Evolutionary conservation across 2,888 invertebrate genomes (phyloP).

Genomic region (Cephalotes varians): DNA sequence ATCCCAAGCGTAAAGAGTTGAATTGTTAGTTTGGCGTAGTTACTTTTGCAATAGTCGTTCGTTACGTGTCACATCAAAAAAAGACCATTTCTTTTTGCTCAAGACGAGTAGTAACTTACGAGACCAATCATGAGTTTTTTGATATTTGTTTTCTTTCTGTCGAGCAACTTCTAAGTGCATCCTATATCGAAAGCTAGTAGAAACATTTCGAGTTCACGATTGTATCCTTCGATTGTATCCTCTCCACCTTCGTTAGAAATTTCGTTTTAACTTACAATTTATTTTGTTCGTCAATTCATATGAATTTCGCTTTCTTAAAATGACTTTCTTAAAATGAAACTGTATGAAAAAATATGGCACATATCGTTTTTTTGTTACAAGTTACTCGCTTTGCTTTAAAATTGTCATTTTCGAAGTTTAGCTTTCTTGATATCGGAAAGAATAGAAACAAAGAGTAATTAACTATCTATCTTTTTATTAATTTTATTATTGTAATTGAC

Average conservation of each 20-base stretch:
- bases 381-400: not conserved
- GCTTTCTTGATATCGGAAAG: not conserved
- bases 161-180: constrained; percentile 40
- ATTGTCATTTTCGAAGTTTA: not conserved
- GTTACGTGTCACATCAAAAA: constrained; percentile 2
- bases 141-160: constrained; percentile 51
- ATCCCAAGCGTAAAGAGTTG: constrained; percentile 13
- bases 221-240: constrained; percentile 29
- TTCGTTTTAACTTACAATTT: constrained; percentile 45
- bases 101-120: constrained; percentile 38
- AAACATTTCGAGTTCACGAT: constrained; percentile 10
- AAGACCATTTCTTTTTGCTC: constrained; percentile 1
- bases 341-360: constrained; percentile 43
- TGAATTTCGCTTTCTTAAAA: constrained; percentile 42
- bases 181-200: constrained; percentile 22
- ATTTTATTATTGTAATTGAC: constrained; percentile 28
- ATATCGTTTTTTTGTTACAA: not conserved
- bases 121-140: constrained; percentile 48
- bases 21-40: constrained; percentile 31
- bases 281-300: constrained; percentile 23
- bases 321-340: constrained; percentile 58
- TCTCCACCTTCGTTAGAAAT: constrained; percentile 35
- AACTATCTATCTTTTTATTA: too few relatives aligned
- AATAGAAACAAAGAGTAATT: not conserved
- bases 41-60: constrained; percentile 12